Evolutionary conservation across 2,113 vertebrate genomes (phyloP), one percentile per base, ranked within the genome.

Genomic region (Amblyopsis rosae): DNA sequence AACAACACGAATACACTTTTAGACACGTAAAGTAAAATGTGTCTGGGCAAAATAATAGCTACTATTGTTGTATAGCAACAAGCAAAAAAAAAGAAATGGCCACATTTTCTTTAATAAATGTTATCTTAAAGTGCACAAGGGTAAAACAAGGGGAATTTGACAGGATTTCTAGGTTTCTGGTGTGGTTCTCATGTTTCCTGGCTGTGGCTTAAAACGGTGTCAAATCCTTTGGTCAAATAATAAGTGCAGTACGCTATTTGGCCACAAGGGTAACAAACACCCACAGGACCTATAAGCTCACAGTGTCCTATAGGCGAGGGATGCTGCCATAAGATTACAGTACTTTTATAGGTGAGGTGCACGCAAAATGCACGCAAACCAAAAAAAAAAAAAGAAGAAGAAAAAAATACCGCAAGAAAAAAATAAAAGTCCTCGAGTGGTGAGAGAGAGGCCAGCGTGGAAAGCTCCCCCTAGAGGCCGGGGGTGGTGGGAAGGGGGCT

Each of bases 331-430:
- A 49, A 55, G 61, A 64, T 58, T 55, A 65, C 33, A 47, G 55
- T 56, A 3, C 75, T 73, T 62, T 26, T 26, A 26, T 26, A 86
- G n/a, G n/a, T n/a, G n/a, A n/a, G n/a, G n/a, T n/a, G n/a, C 64
- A 41, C 35, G 65, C 46, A 32, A n/a, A n/a, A 86, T 9, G 69
- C 11, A 16, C 63, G 35, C 53, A 66, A 65, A 67, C 26, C 26
- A 75, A 3, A 72, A 17, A 55, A 11, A 62, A 9, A 7, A 11
- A 3, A 48, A 35, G 16, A 1, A 8, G 33, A 65, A 72, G 12
- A 63, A 50, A 26, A 5, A 50, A 49, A 48, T 49, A 33, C 56
- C 6, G 5, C 65, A 70, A 72, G 54, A 1, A 67, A 17, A 10
- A 45, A 62, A 19, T 19, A 19, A 19, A 26, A 46, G 15, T 16